phyloP scores from a whole-genome alignment of 1,140 invertebrate species.

The Drosophila santomea region DNA sequence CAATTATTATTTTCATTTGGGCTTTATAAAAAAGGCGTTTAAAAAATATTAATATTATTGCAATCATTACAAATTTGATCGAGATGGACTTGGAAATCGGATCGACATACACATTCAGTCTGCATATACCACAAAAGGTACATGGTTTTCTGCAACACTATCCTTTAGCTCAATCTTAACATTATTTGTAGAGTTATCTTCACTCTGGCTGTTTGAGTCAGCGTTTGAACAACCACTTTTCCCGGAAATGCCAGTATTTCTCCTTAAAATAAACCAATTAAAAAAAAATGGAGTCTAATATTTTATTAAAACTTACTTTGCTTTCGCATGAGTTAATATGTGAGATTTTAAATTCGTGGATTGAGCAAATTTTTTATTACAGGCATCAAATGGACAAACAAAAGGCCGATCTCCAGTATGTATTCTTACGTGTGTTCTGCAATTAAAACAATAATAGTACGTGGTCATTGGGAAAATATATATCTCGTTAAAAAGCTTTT shows the following conservation, averaged over 20 bases:
- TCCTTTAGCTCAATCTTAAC: constrained; percentile 83
- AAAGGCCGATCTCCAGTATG: constrained; percentile 99
- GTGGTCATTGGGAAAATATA: too few relatives aligned
- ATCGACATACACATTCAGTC: constrained; percentile 44
- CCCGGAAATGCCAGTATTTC: constrained; percentile 44
- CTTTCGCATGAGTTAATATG: constrained; percentile 98
- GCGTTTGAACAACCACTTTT: constrained; percentile 52
- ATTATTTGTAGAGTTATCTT: constrained; percentile 58
- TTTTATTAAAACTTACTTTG: constrained; percentile 88
- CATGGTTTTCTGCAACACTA: constrained; percentile 48
- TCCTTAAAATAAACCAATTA: constrained; percentile 49
- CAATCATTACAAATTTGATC: background rate
- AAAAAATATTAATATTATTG: background rate
- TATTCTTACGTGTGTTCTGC: constrained; percentile 98
- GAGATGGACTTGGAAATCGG: background rate
- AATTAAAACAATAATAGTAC: background rate
- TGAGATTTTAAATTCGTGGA: constrained; percentile 99
- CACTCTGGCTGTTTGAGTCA: constrained; percentile 51
- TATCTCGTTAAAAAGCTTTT: too few relatives aligned
- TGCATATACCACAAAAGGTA: constrained; percentile 71
- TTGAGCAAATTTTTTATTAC: constrained; percentile 99
- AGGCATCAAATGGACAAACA: constrained; percentile 99
- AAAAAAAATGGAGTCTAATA: background rate
- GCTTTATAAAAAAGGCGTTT: background rate
- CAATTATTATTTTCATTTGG: background rate